Percentiles rank a stretch among this genome's conserved stretches.
phyloP scores from a whole-genome alignment of 2,888 invertebrate species.

The Pseudococcus longispinus region DNA sequence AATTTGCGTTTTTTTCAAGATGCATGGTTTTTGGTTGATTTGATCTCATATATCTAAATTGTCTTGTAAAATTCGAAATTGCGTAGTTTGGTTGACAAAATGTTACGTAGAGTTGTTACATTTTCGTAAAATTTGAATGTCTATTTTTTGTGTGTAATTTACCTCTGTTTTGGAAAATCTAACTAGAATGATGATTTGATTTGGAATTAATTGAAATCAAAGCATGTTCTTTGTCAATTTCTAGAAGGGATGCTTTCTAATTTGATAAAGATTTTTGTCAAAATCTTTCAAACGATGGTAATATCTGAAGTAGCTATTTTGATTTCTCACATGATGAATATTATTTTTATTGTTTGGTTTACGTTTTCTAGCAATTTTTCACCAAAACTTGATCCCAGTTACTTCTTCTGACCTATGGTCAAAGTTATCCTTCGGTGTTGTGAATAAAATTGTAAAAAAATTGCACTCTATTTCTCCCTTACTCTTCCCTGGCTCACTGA shows the following conservation, averaged over 20 bases:
- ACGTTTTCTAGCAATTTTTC: not conserved
- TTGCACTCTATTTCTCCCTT: too few relatives aligned
- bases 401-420: not conserved
- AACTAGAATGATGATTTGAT: not conserved
- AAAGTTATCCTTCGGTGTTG: too few relatives aligned
- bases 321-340: too few relatives aligned
- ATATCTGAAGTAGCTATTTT: too few relatives aligned
- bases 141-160: not conserved
- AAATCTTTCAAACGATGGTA: not conserved
- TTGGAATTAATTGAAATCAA: not conserved
- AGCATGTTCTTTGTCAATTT: not conserved
- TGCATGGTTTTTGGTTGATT: conserved; percentile 16
- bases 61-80: not conserved
- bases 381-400: not conserved
- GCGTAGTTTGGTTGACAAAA: not conserved
- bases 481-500: not conserved
- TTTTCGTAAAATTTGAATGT: not conserved
- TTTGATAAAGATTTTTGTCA: not conserved
- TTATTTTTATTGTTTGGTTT: not conserved
- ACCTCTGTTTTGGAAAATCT: not conserved
- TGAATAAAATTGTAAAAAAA: too few relatives aligned
- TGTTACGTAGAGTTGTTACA: not conserved
- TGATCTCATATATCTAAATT: not conserved
- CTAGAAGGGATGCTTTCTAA: too few relatives aligned
- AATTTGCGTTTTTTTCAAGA: conserved; percentile 17